phyloP scores from a whole-genome alignment of 2,888 invertebrate genomes.

The Spisula subtruncata region DNA sequence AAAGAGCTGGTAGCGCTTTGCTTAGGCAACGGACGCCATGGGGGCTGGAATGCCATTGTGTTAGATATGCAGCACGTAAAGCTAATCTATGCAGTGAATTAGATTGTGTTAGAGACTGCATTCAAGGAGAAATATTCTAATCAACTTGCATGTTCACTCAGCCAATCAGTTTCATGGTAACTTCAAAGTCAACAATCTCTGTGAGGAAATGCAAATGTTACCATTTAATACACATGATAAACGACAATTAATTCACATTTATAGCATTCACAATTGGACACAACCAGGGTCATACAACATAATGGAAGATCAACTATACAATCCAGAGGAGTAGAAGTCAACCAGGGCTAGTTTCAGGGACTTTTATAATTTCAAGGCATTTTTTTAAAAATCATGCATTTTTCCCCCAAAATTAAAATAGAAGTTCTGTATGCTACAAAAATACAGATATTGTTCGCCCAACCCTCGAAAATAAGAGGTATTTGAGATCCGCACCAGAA shows the following conservation, averaged over 20 bases:
- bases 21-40: too few relatives aligned
- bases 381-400: too few relatives aligned
- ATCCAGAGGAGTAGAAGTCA: background rate
- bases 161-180: background rate
- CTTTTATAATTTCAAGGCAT: too few relatives aligned
- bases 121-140: constrained; percentile 12
- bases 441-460: too few relatives aligned
- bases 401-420: too few relatives aligned
- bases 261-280: background rate
- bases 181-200: background rate
- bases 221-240: background rate
- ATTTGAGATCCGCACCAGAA: too few relatives aligned
- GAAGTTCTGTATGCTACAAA: too few relatives aligned
- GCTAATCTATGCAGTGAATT: background rate
- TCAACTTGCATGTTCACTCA: constrained; percentile 13
- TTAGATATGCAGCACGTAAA: background rate
- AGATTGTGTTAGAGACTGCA: background rate
- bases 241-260: background rate
- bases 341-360: too few relatives aligned
- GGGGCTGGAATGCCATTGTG: background rate
- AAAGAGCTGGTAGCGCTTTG: too few relatives aligned
- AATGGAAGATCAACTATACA: background rate
- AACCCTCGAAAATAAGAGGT: too few relatives aligned
- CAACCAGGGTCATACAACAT: background rate
- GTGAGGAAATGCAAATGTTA: constrained; percentile 2